These are phyloP conservation scores for Ondatra zibethicus DNA, from an alignment of 2,113 vertebrate species.

Conservation along the genomic window DNA sequence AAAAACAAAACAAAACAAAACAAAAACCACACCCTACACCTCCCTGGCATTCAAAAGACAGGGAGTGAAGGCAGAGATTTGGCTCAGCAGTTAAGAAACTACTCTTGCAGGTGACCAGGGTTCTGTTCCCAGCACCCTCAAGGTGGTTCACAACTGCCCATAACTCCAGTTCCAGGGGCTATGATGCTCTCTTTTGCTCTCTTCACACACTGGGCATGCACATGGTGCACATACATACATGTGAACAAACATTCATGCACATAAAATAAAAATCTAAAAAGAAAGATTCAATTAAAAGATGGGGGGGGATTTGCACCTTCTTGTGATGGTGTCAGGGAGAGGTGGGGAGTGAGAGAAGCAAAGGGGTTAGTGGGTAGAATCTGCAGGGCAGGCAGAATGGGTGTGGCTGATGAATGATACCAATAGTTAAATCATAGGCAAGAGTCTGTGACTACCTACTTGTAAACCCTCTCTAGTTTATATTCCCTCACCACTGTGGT, in stretches of 20 bases:
- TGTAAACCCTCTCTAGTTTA: constrained; percentile 3
- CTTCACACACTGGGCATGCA: too few relatives aligned
- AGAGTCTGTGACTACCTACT: background rate
- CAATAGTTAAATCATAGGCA: background rate
- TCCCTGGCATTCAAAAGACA: background rate
- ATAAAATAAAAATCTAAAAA: background rate
- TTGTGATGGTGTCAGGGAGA: background rate
- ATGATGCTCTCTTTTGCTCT: background rate
- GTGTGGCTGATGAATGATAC: background rate
- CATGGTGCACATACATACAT: background rate
- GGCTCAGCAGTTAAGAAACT: background rate
- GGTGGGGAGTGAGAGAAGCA: background rate
- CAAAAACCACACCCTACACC: background rate
- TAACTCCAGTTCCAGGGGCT: background rate
- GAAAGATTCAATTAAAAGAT: background rate
- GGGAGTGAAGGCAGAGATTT: background rate
- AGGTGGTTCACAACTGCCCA: background rate
- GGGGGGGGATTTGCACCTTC: background rate
- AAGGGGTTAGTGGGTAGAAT: background rate
- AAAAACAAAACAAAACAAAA: too few relatives aligned
- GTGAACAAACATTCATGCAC: background rate
- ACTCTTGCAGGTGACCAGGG: background rate
- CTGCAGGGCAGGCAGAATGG: background rate
- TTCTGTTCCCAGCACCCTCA: background rate
- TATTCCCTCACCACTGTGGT: background rate